A percentile compares a stretch with the other conserved stretches of the same genome.
phyloP scores from a whole-genome alignment of 2,888 invertebrate species.

The Leptodirus hochenwartii region DNA sequence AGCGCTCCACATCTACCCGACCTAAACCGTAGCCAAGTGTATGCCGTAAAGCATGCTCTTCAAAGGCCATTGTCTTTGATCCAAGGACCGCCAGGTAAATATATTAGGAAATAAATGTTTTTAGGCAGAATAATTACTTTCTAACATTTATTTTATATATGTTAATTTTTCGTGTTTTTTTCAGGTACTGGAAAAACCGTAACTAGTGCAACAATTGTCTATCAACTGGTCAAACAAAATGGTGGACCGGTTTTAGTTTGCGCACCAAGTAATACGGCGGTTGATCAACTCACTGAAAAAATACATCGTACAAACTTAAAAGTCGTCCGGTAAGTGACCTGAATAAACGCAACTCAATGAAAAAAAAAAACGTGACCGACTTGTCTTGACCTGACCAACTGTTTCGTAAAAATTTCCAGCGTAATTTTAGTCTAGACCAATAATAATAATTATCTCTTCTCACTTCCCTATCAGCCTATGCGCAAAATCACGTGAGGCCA shows the following conservation, averaged over 20 bases:
- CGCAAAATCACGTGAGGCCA: slow-evolving; percentile 95
- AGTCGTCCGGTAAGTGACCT: no score
- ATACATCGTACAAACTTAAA: slow-evolving; percentile 95
- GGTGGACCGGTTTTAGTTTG: slow-evolving; percentile 93
- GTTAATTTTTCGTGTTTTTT: no score
- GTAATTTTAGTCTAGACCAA: no score
- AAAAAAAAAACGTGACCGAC: no score
- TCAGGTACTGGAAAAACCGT: slow-evolving; percentile 99
- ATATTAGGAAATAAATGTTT: no score
- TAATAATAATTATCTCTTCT: no score
- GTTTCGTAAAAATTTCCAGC: no score
- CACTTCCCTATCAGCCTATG: no score
- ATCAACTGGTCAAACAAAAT: slow-evolving; percentile 88
- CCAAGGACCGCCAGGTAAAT: slow-evolving; percentile 94
- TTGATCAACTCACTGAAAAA: slow-evolving; percentile 97
- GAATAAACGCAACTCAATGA: no score
- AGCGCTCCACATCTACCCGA: slow-evolving; percentile 96
- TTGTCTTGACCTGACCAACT: no score
- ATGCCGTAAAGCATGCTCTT: slow-evolving; percentile 94
- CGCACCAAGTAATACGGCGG: slow-evolving; percentile 98
- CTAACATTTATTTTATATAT: no score
- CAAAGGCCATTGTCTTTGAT: slow-evolving; percentile 91
- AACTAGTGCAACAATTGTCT: slow-evolving; percentile 97
- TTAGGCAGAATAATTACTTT: no score
- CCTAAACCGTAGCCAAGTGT: slow-evolving; percentile 93